Conservation (phyloP, 2,797 vertebrate species). For the Numenius phaeopus region DNA sequence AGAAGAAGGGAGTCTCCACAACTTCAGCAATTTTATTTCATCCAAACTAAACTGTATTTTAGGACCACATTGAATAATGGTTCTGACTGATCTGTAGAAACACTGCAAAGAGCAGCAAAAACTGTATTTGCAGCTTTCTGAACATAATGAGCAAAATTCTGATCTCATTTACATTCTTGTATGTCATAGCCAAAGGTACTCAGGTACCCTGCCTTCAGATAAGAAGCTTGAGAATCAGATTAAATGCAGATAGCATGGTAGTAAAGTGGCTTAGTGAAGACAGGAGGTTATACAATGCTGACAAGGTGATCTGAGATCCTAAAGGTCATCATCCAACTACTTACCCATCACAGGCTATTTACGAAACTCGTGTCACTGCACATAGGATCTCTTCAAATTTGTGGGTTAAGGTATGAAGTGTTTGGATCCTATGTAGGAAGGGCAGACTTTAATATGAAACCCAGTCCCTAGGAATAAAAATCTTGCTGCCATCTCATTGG, state of each 20-base stretch:
- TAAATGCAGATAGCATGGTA: not conserved
- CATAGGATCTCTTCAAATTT: too few species aligned
- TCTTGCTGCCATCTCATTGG: not conserved
- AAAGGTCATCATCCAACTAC: not conserved
- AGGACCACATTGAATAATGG: not conserved
- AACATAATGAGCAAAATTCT: not conserved
- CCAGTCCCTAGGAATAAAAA: not conserved
- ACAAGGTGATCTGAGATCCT: not conserved
- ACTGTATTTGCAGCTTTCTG: not conserved
- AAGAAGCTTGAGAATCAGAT: not conserved
- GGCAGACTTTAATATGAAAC: not conserved
- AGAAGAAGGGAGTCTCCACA: not conserved
- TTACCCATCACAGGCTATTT: not conserved
- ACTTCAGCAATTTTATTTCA: not conserved
- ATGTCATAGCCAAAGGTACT: not conserved
- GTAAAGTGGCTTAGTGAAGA: not conserved
- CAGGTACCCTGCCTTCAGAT: not conserved
- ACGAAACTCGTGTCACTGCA: not conserved
- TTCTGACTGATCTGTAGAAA: not conserved
- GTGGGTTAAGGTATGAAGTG: not conserved
- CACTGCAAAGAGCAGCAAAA: not conserved
- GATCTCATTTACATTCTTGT: not conserved
- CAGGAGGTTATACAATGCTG: not conserved
- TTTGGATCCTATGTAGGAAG: not conserved
- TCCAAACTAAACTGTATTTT: not conserved